Percentiles rank a stretch among this genome's conserved stretches.
Evolutionary conservation across 2,797 vertebrate genomes (phyloP).

Genomic region (Sternotherus odoratus): DNA sequence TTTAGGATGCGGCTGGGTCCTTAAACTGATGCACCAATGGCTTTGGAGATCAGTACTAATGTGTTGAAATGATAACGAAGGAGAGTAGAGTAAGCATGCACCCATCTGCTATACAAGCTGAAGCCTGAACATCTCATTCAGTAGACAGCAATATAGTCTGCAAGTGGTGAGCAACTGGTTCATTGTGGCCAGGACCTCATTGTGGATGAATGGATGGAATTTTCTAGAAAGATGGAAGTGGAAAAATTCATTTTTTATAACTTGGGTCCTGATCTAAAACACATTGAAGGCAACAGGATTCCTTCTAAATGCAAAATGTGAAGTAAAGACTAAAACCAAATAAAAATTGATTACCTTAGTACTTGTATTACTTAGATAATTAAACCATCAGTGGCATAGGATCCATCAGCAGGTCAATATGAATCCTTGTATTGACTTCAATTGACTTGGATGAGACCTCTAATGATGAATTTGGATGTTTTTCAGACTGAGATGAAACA

Average conservation of each 20-base stretch:
- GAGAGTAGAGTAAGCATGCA: not conserved
- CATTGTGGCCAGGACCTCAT: not conserved
- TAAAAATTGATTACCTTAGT: not conserved
- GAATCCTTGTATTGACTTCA: not conserved
- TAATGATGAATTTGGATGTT: not conserved
- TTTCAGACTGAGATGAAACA: not conserved
- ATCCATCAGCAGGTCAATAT: not conserved
- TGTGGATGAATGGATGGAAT: not conserved
- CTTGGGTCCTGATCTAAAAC: not conserved
- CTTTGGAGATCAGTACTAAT: not conserved
- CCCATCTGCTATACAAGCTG: not conserved
- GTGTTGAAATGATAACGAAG: not conserved
- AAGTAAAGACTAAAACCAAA: not conserved
- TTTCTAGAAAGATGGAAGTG: not conserved
- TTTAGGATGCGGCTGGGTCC: not conserved
- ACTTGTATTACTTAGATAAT: not conserved
- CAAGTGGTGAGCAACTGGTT: not conserved
- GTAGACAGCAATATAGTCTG: not conserved
- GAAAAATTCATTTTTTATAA: not conserved
- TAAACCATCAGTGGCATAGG: not conserved
- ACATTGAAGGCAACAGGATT: not conserved
- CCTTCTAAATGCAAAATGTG: no score
- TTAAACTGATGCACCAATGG: not conserved
- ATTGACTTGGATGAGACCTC: accelerated
- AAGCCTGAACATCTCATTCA: accelerated